A percentile compares a stretch with the other conserved stretches of the same genome.
These are phyloP conservation scores for Zophobas morio DNA, from an alignment of 1,140 invertebrate genomes.

Conservation along the genomic window DNA sequence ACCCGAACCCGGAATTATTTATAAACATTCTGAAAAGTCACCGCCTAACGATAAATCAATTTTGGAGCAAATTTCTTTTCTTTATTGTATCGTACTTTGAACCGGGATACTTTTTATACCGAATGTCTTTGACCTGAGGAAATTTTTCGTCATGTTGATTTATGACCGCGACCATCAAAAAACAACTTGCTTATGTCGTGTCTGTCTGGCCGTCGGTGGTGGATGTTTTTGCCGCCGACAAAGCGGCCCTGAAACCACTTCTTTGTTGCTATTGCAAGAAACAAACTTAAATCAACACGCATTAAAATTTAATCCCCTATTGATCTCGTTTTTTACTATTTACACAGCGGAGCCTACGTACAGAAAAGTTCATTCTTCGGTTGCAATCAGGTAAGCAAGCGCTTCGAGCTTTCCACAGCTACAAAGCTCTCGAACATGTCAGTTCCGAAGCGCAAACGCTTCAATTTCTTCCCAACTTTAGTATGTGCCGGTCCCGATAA, in stretches of 20 bases:
- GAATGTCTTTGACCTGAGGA: background rate
- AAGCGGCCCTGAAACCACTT: background rate
- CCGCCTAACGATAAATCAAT: too few relatives aligned
- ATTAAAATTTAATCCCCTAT: background rate
- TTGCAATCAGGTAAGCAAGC: slow-evolving; percentile 11
- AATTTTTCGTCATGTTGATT: background rate
- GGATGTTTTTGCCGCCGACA: background rate
- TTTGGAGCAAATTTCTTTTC: background rate
- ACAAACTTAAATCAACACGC: too few relatives aligned
- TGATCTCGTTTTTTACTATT: background rate
- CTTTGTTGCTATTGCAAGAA: too few relatives aligned
- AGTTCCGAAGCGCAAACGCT: slow-evolving; percentile 34
- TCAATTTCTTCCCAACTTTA: slow-evolving; percentile 41
- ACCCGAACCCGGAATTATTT: too few relatives aligned
- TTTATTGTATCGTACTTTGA: background rate
- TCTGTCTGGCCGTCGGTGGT: too few relatives aligned
- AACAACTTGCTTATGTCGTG: background rate
- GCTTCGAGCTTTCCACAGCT: slow-evolving; percentile 23
- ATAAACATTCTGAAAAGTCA: too few relatives aligned
- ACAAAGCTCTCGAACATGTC: slow-evolving; percentile 32
- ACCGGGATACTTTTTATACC: background rate
- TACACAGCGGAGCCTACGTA: background rate
- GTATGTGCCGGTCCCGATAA: slow-evolving; percentile 21
- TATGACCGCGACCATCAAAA: background rate
- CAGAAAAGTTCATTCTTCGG: slow-evolving; percentile 8